These are phyloP conservation scores for Luperina nickerlii DNA, from an alignment of 2,888 invertebrate genomes.

Conservation along the genomic window DNA sequence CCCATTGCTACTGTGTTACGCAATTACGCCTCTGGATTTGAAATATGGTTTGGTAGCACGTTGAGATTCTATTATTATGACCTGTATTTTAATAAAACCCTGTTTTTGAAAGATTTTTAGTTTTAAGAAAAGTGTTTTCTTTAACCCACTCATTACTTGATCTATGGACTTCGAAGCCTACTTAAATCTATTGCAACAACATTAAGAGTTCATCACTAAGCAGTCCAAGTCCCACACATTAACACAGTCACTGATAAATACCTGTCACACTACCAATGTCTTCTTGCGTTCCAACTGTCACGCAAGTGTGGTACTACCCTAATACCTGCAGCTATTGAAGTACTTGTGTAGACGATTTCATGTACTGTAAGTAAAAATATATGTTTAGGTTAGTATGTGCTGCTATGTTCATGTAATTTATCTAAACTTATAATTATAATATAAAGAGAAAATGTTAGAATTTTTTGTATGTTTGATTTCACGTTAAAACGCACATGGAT, in stretches of 20 bases:
- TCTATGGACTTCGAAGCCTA: conserved; percentile 25
- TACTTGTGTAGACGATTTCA: conserved; percentile 65
- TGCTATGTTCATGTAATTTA: background rate
- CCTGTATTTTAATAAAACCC: background rate
- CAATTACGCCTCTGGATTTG: too few species aligned
- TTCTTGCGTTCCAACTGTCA: conserved; percentile 9
- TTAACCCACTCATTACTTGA: conserved; percentile 26
- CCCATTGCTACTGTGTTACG: background rate
- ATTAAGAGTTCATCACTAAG: conserved; percentile 52
- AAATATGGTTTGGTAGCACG: background rate
- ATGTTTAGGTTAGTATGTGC: background rate
- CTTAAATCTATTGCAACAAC: conserved; percentile 44
- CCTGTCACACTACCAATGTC: conserved; percentile 42
- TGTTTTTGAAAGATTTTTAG: too few species aligned
- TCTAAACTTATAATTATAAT: too few species aligned
- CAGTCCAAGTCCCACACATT: conserved; percentile 40
- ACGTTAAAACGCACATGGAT: too few species aligned
- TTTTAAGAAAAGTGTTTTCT: background rate
- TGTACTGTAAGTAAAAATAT: conserved; percentile 75
- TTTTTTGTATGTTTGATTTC: too few species aligned
- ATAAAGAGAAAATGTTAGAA: too few species aligned
- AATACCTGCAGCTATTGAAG: conserved; percentile 51
- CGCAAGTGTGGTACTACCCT: conserved; percentile 59
- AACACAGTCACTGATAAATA: conserved; percentile 43
- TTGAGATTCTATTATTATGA: background rate